Evolutionary conservation across 2,888 invertebrate species (phyloP).

Genomic region (Pachliopta kotzebuea): DNA sequence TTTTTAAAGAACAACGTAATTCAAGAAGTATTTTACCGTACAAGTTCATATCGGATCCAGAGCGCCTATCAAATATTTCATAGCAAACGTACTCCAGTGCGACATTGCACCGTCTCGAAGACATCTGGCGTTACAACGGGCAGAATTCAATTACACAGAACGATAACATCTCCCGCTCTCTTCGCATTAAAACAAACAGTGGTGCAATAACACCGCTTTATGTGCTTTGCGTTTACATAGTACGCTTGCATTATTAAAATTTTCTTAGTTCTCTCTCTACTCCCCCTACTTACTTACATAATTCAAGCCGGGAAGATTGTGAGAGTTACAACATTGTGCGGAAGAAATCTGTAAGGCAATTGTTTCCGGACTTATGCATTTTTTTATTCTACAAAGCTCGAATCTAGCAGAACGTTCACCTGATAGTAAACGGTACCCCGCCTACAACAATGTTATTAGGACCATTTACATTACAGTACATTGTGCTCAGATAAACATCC

Average conservation of each 20-base stretch:
- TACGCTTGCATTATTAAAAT: conserved; percentile 30
- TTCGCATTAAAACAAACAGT: conserved; percentile 47
- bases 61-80: conserved; percentile 67
- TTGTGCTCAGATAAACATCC: too few relatives aligned
- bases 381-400: too few relatives aligned
- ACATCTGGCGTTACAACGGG: conserved; percentile 41
- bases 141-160: conserved; percentile 57
- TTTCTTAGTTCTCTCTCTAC: conserved; percentile 23
- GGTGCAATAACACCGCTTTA: conserved; percentile 42
- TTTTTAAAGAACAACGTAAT: too few relatives aligned
- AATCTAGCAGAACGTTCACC: too few relatives aligned
- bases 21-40: background rate
- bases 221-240: conserved; percentile 31
- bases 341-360: too few relatives aligned
- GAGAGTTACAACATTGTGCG: conserved; percentile 22
- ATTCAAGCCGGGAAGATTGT: conserved; percentile 27
- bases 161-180: conserved; percentile 43
- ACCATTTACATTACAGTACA: too few relatives aligned
- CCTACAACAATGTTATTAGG: too few relatives aligned
- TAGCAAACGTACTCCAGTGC: conserved; percentile 58
- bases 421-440: too few relatives aligned
- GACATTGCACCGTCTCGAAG: conserved; percentile 44
- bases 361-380: too few relatives aligned
- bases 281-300: conserved; percentile 20
- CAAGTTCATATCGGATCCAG: conserved; percentile 33